These are phyloP conservation scores for Andrena minutula DNA, from an alignment of 2,888 invertebrate species.

Conservation along the genomic window DNA sequence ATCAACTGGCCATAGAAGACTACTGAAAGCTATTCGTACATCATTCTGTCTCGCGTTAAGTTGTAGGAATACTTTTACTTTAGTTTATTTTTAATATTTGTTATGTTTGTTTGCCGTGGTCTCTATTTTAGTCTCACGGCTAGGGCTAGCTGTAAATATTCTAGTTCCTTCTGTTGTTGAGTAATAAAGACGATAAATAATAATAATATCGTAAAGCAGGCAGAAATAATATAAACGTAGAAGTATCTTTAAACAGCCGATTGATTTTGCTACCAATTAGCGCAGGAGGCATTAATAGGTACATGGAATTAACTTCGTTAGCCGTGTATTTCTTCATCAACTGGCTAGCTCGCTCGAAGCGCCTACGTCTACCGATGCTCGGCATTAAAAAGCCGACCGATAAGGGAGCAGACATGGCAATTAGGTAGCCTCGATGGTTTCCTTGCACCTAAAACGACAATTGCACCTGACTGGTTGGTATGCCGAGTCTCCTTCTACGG, in stretches of 20 bases:
- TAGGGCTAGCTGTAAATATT: too few relatives aligned
- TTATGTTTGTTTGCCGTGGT: too few relatives aligned
- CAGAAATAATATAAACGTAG: too few relatives aligned
- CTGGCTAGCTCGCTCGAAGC: background rate
- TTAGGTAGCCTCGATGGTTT: conserved; percentile 6
- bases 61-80: too few relatives aligned
- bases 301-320: conserved; percentile 1
- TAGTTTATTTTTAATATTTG: too few relatives aligned
- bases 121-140: too few relatives aligned
- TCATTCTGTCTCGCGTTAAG: background rate
- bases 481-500: conserved; percentile 87
- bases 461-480: conserved; percentile 86
- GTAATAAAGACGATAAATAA: too few relatives aligned
- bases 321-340: background rate
- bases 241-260: background rate
- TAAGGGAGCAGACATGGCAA: background rate
- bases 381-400: background rate
- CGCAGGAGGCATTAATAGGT: background rate
- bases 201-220: too few relatives aligned
- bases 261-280: background rate
- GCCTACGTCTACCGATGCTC: background rate
- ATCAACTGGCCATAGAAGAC: background rate
- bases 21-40: background rate
- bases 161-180: too few relatives aligned
- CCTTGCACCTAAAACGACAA: conserved; percentile 19